phyloP scores from a whole-genome alignment of 2,888 invertebrate species.

The Drosophila mettleri region DNA sequence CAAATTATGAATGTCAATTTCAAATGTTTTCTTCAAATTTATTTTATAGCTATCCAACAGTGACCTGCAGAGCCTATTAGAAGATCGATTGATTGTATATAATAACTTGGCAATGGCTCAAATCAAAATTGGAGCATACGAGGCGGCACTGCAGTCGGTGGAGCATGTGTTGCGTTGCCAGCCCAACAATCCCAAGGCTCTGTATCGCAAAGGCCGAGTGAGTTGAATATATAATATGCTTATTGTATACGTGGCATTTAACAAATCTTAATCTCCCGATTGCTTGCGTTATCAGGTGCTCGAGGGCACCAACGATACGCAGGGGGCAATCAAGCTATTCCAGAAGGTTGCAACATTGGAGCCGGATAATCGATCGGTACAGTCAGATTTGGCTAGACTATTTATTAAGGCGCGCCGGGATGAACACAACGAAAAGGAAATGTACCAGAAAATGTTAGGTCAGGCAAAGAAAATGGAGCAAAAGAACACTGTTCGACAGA shows the following conservation, averaged over 20 bases:
- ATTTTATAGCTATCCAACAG: conserved; percentile 85
- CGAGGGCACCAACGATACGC: conserved; percentile 89
- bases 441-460: conserved; percentile 90
- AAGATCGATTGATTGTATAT: conserved; percentile 92
- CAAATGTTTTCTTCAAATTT: neutral
- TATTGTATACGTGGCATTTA: neutral
- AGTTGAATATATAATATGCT: conserved; percentile 19
- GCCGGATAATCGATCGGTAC: conserved; percentile 88
- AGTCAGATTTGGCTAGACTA: conserved; percentile 86
- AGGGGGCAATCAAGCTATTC: conserved; percentile 89
- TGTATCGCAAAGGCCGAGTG: conserved; percentile 93
- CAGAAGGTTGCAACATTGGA: conserved; percentile 88
- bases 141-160: conserved; percentile 93
- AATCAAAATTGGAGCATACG: conserved; percentile 93
- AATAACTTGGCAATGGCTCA: conserved; percentile 98
- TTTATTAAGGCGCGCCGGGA: conserved; percentile 87
- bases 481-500: conserved; percentile 78
- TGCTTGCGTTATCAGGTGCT: conserved; percentile 86
- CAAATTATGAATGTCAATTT: too few species aligned
- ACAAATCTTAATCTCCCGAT: neutral
- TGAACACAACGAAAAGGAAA: conserved; percentile 87
- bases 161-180: conserved; percentile 93
- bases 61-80: conserved; percentile 89
- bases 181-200: conserved; percentile 95
- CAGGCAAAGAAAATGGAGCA: conserved; percentile 85